Base-by-base conservation (phyloP, 1,140 invertebrate species). In the Aleiodes sp. region DNA sequence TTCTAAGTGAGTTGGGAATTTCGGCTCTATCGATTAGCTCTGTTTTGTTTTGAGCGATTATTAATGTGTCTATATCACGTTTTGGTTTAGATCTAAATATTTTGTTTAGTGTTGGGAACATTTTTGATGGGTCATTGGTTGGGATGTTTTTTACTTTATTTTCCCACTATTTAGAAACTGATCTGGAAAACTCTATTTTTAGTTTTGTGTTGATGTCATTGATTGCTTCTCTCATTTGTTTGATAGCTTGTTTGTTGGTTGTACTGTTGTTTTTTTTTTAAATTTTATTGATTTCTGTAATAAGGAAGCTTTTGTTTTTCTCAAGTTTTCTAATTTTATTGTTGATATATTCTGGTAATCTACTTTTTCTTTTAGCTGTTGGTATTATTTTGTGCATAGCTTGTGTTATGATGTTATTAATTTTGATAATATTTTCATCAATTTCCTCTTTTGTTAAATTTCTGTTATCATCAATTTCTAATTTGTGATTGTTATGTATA, bases 241-340 rank as follows among this genome's bases (percentile, higher is more conserved):
- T 26, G 24, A 35, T 62, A n/a, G n/a, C n/a, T n/a, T n/a, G n/a
- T 71, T 68, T 62, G 60, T 60, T 14, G 2, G 3, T 21, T 39
- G 31, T 7, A 33, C 46, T 29, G 56, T 46, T 46, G 19, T 21
- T 3, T 19, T 46, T 46, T 46, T 46, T 46, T 8, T 46, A 19
- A 10, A 46, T 41, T 8, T 41, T 41, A 41, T 41, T 41, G 9
- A 41, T 41, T 41, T 41, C 6, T 41, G 39, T 41, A 7, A 46
- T 46, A 14, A 46, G 43, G 16, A 46, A 46, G 21, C 43, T 46
- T 46, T 46, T 46, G 43, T 46, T 46, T 46, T 46, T 46, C 21
- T 46, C 16, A 4, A 46, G 16, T 19, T 46, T 16, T 16, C 19
- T 16, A 21, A 46, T 46, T 46, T 46, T 46, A 21, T 46, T 46